Evolutionary conservation across 2,113 vertebrate genomes (phyloP).

Genomic region (Trematocara variabile): DNA sequence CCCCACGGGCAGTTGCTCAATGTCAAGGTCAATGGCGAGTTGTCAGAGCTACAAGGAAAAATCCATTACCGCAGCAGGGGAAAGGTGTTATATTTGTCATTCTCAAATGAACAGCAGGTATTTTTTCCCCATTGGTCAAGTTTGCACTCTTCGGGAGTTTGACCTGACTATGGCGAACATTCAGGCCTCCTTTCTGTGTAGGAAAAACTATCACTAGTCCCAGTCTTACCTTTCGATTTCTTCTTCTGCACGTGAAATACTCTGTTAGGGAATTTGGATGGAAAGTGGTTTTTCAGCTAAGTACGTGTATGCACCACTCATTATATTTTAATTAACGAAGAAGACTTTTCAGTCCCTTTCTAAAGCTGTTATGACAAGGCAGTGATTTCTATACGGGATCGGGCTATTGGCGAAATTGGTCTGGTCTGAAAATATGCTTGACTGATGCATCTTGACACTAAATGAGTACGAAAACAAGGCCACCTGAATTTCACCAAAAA

Average conservation of each 20-base stretch:
- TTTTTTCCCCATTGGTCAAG: constrained; percentile 6
- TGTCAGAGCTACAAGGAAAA: constrained; percentile 41
- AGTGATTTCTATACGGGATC: background rate
- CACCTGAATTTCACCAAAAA: background rate
- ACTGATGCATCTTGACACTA: background rate
- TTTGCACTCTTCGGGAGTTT: background rate
- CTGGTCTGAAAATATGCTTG: background rate
- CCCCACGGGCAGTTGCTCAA: background rate
- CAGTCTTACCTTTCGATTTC: background rate
- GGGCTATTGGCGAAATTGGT: background rate
- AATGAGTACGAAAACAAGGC: background rate
- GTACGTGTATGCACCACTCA: background rate
- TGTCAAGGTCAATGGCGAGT: constrained; percentile 41
- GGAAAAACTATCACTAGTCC: background rate
- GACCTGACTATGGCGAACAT: background rate
- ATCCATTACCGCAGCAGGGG: constrained; percentile 26
- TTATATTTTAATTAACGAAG: background rate
- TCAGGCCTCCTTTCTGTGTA: background rate
- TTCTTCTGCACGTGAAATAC: background rate
- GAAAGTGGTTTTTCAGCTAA: background rate
- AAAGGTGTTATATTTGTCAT: constrained; percentile 54
- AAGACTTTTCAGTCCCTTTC: background rate
- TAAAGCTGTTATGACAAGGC: background rate
- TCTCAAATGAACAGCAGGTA: constrained; percentile 36
- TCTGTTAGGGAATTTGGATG: background rate